These are phyloP conservation scores for Malthinus seriepunctatus DNA, from an alignment of 2,888 invertebrate species.

Conservation along the genomic window DNA sequence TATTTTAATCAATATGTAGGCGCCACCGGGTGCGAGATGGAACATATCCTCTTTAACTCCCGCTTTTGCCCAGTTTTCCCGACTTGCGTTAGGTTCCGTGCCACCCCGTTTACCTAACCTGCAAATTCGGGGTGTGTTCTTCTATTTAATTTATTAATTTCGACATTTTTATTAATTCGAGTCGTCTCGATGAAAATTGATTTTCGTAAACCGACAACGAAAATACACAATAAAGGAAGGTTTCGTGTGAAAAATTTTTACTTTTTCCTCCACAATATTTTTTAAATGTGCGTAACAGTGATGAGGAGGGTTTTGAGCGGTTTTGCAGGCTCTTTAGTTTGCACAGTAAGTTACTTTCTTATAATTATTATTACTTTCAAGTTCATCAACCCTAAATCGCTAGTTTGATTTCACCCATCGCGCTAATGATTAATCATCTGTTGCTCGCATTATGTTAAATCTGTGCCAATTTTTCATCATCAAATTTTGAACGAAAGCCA, in stretches of 20 bases:
- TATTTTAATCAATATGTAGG: slow-evolving; percentile 26
- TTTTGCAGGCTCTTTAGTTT: slow-evolving; percentile 57
- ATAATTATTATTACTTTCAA: slow-evolving; percentile 1
- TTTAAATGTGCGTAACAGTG: slow-evolving; percentile 33
- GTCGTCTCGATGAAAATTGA: not conserved
- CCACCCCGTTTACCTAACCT: slow-evolving; percentile 25
- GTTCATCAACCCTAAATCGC: not conserved
- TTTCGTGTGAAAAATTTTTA: not conserved
- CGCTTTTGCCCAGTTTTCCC: slow-evolving; percentile 25
- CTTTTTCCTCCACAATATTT: not conserved
- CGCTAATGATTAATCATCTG: too few species aligned
- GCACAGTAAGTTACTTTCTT: slow-evolving; percentile 38
- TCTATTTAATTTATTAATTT: slow-evolving; percentile 11
- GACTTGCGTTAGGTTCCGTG: slow-evolving; percentile 20
- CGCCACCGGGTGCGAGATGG: slow-evolving; percentile 22
- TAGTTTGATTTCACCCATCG: too few species aligned
- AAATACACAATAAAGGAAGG: not conserved
- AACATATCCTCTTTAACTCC: slow-evolving; percentile 24
- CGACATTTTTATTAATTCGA: slow-evolving; percentile 7
- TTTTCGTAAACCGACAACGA: not conserved
- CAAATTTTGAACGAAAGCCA: too few species aligned
- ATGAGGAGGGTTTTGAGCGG: slow-evolving; percentile 63
- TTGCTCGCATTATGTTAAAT: too few species aligned
- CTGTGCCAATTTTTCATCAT: too few species aligned
- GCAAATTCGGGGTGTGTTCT: slow-evolving; percentile 31